phyloP scores from a whole-genome alignment of 2,797 vertebrate genomes.

The Lophotriccus pileatus region DNA sequence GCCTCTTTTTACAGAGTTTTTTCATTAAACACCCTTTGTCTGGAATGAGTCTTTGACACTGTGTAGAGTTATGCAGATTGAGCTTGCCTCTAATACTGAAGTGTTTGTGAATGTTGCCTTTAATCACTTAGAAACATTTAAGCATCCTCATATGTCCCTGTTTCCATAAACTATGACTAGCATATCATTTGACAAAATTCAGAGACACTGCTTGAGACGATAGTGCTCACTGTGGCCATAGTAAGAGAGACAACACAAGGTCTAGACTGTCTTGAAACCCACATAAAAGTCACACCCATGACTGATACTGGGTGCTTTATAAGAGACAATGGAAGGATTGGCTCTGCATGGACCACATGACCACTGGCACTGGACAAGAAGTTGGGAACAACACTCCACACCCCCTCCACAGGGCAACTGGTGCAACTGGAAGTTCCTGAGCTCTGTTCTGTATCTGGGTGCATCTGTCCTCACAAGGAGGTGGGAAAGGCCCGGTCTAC shows the following conservation, averaged over 20 bases:
- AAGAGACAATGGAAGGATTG: not conserved
- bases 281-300: not conserved
- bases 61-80: not conserved
- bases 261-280: not conserved
- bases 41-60: slow-evolving; percentile 4
- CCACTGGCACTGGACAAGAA: too few relatives aligned
- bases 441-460: not conserved
- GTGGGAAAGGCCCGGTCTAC: not conserved
- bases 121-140: slow-evolving; percentile 6
- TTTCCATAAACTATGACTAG: not conserved
- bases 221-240: not conserved
- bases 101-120: not conserved
- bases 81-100: not conserved
- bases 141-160: not conserved
- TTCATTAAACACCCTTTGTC: slow-evolving; percentile 65
- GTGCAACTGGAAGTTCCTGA: not conserved
- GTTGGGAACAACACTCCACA: not conserved
- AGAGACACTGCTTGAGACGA: not conserved
- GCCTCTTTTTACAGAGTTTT: slow-evolving; percentile 50
- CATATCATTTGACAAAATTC: not conserved
- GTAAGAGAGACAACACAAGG: not conserved
- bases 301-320: not conserved
- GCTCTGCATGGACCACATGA: not conserved
- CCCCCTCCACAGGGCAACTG: accelerated
- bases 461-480: not conserved